Evolutionary conservation across 2,113 vertebrate genomes (phyloP).

Genomic region (Terrapene triunguis): DNA sequence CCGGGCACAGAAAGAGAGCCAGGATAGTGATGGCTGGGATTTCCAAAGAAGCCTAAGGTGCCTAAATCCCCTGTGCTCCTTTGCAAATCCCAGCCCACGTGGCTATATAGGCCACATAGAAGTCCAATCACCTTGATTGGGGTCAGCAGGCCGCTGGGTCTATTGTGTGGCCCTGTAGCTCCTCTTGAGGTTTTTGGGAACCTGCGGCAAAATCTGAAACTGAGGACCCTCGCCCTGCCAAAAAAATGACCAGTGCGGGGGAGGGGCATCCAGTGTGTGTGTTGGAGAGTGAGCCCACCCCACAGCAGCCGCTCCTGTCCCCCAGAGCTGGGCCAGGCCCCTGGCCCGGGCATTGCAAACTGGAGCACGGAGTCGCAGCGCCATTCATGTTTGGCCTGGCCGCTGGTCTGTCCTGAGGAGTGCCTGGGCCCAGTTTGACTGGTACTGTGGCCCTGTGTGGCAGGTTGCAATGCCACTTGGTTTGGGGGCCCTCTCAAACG

Average conservation of each 20-base stretch:
- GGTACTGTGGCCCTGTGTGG: background rate
- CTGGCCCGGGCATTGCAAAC: background rate
- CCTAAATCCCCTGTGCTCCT: background rate
- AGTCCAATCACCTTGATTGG: background rate
- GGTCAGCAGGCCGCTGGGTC: background rate
- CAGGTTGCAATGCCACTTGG: background rate
- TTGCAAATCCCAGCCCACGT: background rate
- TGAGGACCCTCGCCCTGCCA: no score
- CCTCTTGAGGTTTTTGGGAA: background rate
- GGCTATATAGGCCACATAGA: background rate
- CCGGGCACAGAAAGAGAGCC: background rate
- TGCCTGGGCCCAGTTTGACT: background rate
- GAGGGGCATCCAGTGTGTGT: background rate
- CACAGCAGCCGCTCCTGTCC: background rate
- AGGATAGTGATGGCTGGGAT: background rate
- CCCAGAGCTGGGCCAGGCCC: background rate
- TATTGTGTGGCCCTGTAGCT: background rate
- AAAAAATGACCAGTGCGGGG: background rate
- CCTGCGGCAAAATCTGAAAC: background rate
- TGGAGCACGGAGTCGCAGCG: background rate
- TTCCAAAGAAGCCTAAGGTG: background rate
- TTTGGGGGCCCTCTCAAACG: background rate
- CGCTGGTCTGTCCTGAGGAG: background rate
- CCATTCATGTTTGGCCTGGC: background rate
- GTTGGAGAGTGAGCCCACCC: background rate